These are phyloP conservation scores for Myopa testacea DNA, from an alignment of 2,888 invertebrate genomes.

Conservation along the genomic window DNA sequence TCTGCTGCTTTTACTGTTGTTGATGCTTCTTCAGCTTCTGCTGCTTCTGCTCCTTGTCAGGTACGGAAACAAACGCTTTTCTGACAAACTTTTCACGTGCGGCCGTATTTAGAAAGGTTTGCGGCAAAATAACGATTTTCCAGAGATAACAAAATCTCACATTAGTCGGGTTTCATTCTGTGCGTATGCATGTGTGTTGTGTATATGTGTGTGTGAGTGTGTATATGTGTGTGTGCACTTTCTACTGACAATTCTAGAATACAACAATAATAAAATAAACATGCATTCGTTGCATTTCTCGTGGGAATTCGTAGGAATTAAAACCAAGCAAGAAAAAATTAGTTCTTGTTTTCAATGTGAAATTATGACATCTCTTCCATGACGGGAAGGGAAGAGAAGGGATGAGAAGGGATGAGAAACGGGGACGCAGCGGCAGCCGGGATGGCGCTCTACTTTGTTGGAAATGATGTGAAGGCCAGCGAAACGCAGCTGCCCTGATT, in stretches of 20 bases:
- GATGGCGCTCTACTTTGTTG: not conserved
- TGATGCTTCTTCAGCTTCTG: not conserved
- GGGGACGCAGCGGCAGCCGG: not conserved
- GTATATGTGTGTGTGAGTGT: not conserved
- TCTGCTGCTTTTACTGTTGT: not conserved
- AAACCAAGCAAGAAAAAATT: not conserved
- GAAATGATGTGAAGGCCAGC: not conserved
- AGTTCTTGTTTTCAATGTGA: not conserved
- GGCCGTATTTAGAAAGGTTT: not conserved
- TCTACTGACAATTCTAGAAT: slow-evolving; percentile 3
- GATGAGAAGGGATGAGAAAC: not conserved
- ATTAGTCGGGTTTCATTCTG: too few relatives aligned
- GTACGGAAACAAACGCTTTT: not conserved
- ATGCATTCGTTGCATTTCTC: not conserved
- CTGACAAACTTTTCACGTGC: slow-evolving; percentile 2
- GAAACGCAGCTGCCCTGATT: not conserved
- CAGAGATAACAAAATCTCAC: too few relatives aligned
- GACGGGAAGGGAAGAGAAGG: not conserved
- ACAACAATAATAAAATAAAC: not conserved
- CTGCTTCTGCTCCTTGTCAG: not conserved
- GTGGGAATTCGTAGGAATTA: not conserved
- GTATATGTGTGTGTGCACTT: not conserved
- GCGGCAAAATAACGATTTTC: too few relatives aligned
- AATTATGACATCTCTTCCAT: slow-evolving; percentile 9
- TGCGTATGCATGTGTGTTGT: too few relatives aligned